A percentile compares a stretch with the other conserved stretches of the same genome.
Conservation (phyloP, 2,113 vertebrate species). For the Dipodomys merriami region DNA sequence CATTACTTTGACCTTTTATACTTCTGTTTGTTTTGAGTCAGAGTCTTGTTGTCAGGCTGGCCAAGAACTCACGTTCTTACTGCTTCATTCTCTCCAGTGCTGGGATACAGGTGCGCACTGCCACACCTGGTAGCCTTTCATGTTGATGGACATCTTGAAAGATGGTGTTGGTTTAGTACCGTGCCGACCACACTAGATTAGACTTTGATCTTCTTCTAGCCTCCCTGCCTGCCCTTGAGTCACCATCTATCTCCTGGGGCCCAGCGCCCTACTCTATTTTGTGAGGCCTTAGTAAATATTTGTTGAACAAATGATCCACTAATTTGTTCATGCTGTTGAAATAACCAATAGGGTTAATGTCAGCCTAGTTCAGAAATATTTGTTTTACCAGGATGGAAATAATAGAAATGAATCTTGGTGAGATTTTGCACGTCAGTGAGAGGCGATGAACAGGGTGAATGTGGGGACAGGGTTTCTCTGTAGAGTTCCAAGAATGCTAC, state of each 20-base stretch:
- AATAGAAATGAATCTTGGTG: background rate
- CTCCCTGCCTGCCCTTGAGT: background rate
- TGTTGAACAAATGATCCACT: background rate
- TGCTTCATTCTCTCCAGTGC: too few relatives aligned
- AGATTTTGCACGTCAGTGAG: background rate
- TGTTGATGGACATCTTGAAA: background rate
- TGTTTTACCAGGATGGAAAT: background rate
- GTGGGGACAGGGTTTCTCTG: background rate
- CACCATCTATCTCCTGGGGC: background rate
- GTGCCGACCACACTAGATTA: background rate
- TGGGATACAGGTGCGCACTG: too few relatives aligned
- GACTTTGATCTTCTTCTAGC: fast-evolving
- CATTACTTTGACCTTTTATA: background rate
- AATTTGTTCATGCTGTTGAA: background rate
- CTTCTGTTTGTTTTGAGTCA: too few relatives aligned
- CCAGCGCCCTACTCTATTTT: background rate
- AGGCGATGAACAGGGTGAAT: background rate
- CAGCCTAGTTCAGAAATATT: background rate
- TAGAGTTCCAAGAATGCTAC: background rate
- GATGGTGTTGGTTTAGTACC: background rate
- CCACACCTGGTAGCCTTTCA: background rate
- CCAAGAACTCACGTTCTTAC: too few relatives aligned
- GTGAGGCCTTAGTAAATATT: background rate
- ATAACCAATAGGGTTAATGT: background rate
- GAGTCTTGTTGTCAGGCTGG: too few relatives aligned